Evolutionary conservation across 2,888 invertebrate genomes (phyloP), one percentile per base, ranked within the genome.

Genomic region (Hydraecia micacea): DNA sequence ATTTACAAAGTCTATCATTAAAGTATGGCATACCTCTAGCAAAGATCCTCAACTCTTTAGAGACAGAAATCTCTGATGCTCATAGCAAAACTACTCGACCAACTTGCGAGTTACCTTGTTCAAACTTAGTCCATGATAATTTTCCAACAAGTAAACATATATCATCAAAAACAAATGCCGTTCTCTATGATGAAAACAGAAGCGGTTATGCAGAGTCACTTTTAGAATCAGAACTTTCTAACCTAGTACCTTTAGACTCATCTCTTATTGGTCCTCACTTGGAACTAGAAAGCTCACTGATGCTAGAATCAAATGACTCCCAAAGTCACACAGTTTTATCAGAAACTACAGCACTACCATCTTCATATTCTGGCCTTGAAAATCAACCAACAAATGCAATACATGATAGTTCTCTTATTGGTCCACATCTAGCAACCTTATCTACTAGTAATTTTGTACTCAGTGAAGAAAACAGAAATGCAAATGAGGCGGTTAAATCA

Each of bases 21-120:
- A 79, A 74, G 70, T 80, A 75, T 72, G 75, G 66, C 8, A 62
- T 66, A 32, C 79, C 62, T 49, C 18, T 58, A 25, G 1, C 73
- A 62, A 79, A 67, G 5, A 79, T 75, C 1, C 36, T 75, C 1
- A 32, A 62, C 0, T n/a, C 28, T 60, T 25, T 68, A 36, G 42
- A 68, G 7, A n/a, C 46, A 42, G 75, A 80, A n/a, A 62, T 67
- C 0, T n/a, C 2, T 52, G 18, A 36, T 32, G 1, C 2, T 46
- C n/a, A 42, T 13, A 62, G 21, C 15, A 28, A 67, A 32, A 55
- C 7, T 46, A 8, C 3, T 77, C 18, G 0, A 36, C 21, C 55
- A 6, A 32, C 15, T 66, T 1, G 32, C 0, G 15, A 73, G 1
- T 0, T 7, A 13, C 55, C 55, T n/a, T 9, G 13, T 65, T 13